Percentiles rank a stretch among this genome's conserved stretches.
Conservation (phyloP, 1,140 invertebrate genomes). For the Bacillus rossius region DNA sequence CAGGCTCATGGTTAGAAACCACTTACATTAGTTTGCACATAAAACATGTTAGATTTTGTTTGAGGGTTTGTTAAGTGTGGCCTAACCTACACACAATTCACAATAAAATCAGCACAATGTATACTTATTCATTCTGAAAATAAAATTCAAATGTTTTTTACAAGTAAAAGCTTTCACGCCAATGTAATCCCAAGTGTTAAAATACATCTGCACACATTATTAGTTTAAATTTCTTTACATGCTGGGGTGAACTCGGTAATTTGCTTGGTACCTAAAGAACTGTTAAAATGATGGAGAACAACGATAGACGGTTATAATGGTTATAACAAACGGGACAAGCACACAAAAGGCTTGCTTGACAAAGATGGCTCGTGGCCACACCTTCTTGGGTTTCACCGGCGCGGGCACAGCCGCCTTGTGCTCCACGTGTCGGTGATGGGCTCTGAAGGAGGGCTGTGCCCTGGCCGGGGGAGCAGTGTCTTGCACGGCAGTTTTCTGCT, state of each 20-base stretch:
- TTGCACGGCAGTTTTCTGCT: neutral
- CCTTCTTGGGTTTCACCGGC: conserved; percentile 21
- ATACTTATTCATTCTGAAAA: neutral
- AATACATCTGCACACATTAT: neutral
- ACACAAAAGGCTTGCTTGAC: neutral
- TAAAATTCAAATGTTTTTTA: neutral
- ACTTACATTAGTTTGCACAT: too few relatives aligned
- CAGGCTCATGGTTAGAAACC: too few relatives aligned
- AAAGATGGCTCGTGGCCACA: neutral
- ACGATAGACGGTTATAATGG: neutral
- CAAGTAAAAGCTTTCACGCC: neutral
- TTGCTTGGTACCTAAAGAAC: neutral
- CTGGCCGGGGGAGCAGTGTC: neutral
- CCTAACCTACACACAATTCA: neutral
- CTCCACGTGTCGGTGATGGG: conserved; percentile 6
- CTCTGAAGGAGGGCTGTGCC: neutral
- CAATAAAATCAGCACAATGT: neutral
- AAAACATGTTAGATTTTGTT: too few relatives aligned
- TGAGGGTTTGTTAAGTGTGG: too few relatives aligned
- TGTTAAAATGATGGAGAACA: neutral
- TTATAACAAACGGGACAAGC: neutral
- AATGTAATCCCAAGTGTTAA: neutral
- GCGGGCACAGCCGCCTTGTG: conserved; percentile 19
- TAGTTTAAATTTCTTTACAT: neutral
- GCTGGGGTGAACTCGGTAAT: neutral